phyloP scores from a whole-genome alignment of 2,888 invertebrate species.

The Actias luna region DNA sequence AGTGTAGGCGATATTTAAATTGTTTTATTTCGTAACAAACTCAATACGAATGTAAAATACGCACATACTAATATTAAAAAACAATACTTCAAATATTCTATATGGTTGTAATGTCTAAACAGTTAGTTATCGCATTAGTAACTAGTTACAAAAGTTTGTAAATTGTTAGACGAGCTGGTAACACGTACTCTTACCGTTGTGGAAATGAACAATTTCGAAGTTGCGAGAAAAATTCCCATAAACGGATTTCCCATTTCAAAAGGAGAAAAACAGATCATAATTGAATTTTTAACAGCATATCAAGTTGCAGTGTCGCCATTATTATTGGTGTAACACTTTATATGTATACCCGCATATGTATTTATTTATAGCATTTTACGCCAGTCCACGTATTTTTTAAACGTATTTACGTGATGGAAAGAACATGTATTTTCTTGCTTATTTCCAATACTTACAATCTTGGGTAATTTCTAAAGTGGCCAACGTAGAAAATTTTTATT shows the following conservation, averaged over 20 bases:
- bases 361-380: background rate
- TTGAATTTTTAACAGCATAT: conserved; percentile 3
- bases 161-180: background rate
- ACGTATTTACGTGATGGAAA: background rate
- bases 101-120: background rate
- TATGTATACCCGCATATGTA: background rate
- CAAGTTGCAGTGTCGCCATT: background rate
- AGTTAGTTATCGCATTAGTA: background rate
- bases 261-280: background rate
- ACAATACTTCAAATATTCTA: no score
- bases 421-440: background rate
- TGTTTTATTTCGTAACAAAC: no score
- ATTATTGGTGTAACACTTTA: background rate
- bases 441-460: background rate
- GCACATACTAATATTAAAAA: no score
- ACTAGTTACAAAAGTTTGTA: background rate
- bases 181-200: background rate
- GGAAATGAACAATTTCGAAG: background rate
- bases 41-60: no score
- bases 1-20: no score
- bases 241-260: background rate
- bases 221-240: background rate
- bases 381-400: background rate
- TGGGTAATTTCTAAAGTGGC: background rate
- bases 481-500: no score